Evolutionary conservation across 2,113 vertebrate genomes (phyloP).

Genomic region (Callocephalon fimbriatum): DNA sequence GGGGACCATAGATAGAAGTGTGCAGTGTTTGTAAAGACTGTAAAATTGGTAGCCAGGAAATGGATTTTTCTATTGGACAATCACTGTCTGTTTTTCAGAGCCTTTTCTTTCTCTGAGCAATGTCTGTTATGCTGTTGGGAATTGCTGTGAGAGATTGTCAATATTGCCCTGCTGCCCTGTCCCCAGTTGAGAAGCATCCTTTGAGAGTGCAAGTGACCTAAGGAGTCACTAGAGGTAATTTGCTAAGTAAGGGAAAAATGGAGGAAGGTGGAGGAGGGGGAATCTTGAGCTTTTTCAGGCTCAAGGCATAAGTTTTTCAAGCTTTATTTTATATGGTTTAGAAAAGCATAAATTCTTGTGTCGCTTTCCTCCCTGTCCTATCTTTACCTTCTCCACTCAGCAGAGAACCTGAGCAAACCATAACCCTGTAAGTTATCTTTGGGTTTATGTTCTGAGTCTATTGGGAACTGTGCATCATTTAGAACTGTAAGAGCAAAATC

Average conservation of each 20-base stretch:
- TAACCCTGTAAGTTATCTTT: accelerated
- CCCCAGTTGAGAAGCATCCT: not conserved
- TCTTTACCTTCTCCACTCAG: not conserved
- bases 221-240: not conserved
- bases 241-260: not conserved
- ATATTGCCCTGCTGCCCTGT: not conserved
- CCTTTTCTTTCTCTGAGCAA: not conserved
- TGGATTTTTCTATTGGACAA: not conserved
- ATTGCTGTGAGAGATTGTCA: not conserved
- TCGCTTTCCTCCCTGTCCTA: not conserved
- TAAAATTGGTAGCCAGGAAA: not conserved
- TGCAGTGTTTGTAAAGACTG: not conserved
- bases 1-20: not conserved
- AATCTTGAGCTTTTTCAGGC: not conserved
- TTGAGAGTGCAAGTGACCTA: not conserved
- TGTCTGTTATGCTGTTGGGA: not conserved
- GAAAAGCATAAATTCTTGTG: not conserved
- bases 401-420: not conserved
- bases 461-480: not conserved
- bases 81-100: not conserved
- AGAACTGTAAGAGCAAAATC: not conserved
- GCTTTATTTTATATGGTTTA: not conserved
- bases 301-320: not conserved
- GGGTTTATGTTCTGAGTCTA: not conserved
- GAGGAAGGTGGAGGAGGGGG: not conserved